Conservation (phyloP, 1,140 invertebrate species). For the Drosophila mojavensis region DNA sequence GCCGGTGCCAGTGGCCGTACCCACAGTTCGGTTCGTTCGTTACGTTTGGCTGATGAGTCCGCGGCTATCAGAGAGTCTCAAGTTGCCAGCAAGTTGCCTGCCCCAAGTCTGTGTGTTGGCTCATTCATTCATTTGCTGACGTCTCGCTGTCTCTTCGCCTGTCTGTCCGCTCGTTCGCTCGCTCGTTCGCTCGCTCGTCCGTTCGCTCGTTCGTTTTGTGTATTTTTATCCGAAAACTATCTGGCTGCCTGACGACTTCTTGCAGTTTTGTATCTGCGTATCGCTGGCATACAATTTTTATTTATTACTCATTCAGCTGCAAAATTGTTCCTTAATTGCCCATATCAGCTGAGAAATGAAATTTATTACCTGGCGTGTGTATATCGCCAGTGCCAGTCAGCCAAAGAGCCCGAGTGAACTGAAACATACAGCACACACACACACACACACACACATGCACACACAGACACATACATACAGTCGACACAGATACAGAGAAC, state of each 20-base stretch:
- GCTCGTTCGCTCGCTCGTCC: conserved; percentile 3
- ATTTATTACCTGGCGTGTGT: conserved; percentile 84
- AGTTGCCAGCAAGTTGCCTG: conserved; percentile 25
- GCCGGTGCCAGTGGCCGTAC: background rate
- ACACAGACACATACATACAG: background rate
- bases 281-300: conserved; percentile 82
- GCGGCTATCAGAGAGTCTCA: conserved; percentile 9
- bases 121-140: conserved; percentile 59
- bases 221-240: conserved; percentile 82
- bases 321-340: conserved; percentile 84
- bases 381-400: conserved; percentile 63
- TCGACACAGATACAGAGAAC: background rate
- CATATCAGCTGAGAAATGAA: conserved; percentile 84
- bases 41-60: conserved; percentile 18
- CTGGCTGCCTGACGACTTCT: conserved; percentile 70
- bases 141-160: conserved; percentile 2
- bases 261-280: conserved; percentile 81
- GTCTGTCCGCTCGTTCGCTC: background rate
- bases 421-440: background rate
- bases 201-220: conserved; percentile 42
- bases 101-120: conserved; percentile 8
- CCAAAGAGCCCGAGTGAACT: conserved; percentile 40
- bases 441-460: background rate
- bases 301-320: conserved; percentile 84
- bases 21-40: background rate